These are phyloP conservation scores for Cheirogaleus major DNA, from an alignment of 2,797 vertebrate genomes.

Conservation along the genomic window DNA sequence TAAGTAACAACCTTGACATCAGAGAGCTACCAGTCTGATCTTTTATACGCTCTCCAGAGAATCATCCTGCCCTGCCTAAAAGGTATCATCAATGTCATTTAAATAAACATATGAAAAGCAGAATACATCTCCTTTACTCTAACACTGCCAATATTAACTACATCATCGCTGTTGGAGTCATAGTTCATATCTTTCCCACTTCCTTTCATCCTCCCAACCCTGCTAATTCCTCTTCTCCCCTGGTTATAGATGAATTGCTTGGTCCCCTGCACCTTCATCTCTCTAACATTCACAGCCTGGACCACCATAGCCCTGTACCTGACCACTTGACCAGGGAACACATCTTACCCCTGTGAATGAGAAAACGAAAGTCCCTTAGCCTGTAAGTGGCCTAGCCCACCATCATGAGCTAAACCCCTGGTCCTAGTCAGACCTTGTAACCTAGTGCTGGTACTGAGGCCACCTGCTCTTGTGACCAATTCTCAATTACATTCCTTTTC, in stretches of 20 bases:
- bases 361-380: not conserved
- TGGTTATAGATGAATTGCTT: not conserved
- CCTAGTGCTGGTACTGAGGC: not conserved
- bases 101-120: slow-evolving; percentile 34
- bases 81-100: not conserved
- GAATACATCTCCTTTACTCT: not conserved
- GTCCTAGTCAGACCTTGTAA: not conserved
- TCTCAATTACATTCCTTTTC: not conserved
- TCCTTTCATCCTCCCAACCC: not conserved
- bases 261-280: not conserved
- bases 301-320: not conserved
- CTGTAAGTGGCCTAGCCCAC: not conserved
- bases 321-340: not conserved
- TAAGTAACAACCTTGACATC: not conserved
- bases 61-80: not conserved
- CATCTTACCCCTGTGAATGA: not conserved
- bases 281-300: not conserved
- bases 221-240: not conserved
- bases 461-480: not conserved
- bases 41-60: not conserved
- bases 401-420: not conserved
- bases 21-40: not conserved
- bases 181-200: not conserved
- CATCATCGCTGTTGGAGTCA: not conserved
- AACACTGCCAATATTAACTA: not conserved